phyloP scores from a whole-genome alignment of 2,888 invertebrate species.

The Sarcophaga carnaria region DNA sequence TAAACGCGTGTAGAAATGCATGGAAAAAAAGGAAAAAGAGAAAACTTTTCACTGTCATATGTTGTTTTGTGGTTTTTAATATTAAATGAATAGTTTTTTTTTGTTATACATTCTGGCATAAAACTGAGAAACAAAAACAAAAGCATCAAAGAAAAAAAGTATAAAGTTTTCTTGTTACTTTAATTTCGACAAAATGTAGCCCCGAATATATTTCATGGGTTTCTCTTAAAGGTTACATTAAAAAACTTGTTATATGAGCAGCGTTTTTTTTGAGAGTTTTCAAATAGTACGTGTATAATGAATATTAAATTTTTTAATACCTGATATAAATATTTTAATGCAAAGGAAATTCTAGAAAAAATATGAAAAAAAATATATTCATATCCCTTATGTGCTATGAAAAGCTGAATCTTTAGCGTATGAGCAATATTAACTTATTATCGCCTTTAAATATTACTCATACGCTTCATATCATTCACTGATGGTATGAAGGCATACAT shows the following conservation, averaged over 20 bases:
- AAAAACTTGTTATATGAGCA: background rate
- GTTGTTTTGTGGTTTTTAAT: slow-evolving; percentile 37
- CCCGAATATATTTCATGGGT: background rate
- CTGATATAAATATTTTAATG: no score
- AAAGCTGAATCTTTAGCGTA: no score
- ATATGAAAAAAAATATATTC: no score
- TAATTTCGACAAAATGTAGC: background rate
- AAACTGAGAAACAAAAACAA: background rate
- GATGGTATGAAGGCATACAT: no score
- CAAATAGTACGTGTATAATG: background rate
- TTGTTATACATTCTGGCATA: background rate
- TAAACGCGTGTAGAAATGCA: background rate
- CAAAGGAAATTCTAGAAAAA: no score
- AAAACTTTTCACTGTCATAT: slow-evolving; percentile 40
- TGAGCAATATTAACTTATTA: no score
- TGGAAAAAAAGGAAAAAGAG: background rate
- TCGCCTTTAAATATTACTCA: background rate
- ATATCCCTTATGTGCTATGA: no score
- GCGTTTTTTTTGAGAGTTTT: no score
- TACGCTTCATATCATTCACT: background rate
- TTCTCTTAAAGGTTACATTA: background rate
- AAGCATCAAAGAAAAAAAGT: background rate
- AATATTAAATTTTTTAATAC: background rate
- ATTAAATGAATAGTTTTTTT: background rate
- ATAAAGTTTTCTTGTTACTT: slow-evolving; percentile 8